Percentiles rank a stretch among this genome's conserved stretches.
phyloP scores from a whole-genome alignment of 2,888 invertebrate genomes.

The Drosophila nigritarsus region DNA sequence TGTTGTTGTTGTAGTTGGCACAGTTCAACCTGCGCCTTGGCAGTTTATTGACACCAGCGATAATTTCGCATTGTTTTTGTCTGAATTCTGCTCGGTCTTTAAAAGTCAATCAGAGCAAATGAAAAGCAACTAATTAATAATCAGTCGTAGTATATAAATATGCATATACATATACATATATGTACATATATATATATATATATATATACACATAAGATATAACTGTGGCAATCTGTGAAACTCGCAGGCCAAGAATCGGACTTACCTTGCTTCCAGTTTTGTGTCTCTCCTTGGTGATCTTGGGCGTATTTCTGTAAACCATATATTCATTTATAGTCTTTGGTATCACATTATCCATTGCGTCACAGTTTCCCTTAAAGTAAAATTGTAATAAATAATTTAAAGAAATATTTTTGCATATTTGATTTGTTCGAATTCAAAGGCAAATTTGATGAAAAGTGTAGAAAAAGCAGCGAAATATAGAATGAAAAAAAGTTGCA shows the following conservation, averaged over 20 bases:
- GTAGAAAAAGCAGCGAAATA: neutral
- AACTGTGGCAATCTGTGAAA: neutral
- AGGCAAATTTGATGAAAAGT: neutral
- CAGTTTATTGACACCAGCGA: conserved; percentile 73
- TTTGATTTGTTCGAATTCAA: too few relatives aligned
- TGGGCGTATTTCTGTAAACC: too few relatives aligned
- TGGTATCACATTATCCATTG: too few relatives aligned
- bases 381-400: too few relatives aligned
- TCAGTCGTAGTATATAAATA: neutral
- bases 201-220: neutral
- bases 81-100: conserved; percentile 7
- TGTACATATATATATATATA: neutral
- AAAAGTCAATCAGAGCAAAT: neutral
- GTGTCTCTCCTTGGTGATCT: too few relatives aligned
- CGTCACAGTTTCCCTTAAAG: too few relatives aligned
- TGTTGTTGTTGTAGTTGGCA: conserved; percentile 19
- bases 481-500: neutral
- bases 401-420: too few relatives aligned
- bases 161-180: neutral
- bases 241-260: too few relatives aligned
- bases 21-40: conserved; percentile 40
- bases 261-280: too few relatives aligned
- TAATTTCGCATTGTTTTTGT: conserved; percentile 47
- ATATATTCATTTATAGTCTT: too few relatives aligned
- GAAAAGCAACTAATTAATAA: neutral